phyloP scores from a whole-genome alignment of 2,113 vertebrate species.

The Cephalopholis sonnerati region DNA sequence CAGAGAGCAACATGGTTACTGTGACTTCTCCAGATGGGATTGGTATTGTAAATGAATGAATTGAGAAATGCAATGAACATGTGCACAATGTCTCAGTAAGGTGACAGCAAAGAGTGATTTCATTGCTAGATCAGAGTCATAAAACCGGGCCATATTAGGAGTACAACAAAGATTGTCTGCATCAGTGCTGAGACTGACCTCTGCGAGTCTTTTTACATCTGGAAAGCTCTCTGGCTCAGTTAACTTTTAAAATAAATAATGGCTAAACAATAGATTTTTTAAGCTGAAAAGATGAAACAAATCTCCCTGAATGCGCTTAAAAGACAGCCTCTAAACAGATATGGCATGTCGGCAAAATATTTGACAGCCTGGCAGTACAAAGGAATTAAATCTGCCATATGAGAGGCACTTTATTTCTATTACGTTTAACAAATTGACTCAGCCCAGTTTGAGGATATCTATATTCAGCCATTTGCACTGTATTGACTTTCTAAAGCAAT shows the following conservation, averaged over 20 bases:
- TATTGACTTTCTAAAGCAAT: constrained; percentile 42
- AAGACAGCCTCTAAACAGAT: constrained; percentile 38
- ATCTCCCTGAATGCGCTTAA: constrained; percentile 15
- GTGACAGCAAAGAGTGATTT: constrained; percentile 18
- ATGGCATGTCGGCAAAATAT: constrained; percentile 37
- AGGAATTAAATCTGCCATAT: constrained; percentile 45
- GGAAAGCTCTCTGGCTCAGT: constrained; percentile 14
- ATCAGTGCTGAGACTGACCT: neutral
- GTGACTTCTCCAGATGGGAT: constrained; percentile 59
- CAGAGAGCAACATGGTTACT: constrained; percentile 40
- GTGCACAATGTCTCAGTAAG: constrained; percentile 28
- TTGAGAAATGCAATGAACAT: constrained; percentile 39
- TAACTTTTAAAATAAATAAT: constrained; percentile 6
- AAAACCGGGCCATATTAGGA: neutral
- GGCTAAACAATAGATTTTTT: constrained; percentile 13
- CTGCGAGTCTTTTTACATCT: constrained; percentile 10
- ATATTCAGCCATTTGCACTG: constrained; percentile 49
- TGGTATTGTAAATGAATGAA: constrained; percentile 42
- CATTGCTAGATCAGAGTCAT: constrained; percentile 34
- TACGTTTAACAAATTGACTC: constrained; percentile 49
- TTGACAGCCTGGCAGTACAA: constrained; percentile 51
- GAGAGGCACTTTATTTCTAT: constrained; percentile 45
- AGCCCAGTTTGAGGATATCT: constrained; percentile 42
- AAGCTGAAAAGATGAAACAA: constrained; percentile 37
- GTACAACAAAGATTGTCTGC: neutral